phyloP scores from a whole-genome alignment of 53 echinoderm and acorn worm genomes.

The Hippasteria phrygiana region DNA sequence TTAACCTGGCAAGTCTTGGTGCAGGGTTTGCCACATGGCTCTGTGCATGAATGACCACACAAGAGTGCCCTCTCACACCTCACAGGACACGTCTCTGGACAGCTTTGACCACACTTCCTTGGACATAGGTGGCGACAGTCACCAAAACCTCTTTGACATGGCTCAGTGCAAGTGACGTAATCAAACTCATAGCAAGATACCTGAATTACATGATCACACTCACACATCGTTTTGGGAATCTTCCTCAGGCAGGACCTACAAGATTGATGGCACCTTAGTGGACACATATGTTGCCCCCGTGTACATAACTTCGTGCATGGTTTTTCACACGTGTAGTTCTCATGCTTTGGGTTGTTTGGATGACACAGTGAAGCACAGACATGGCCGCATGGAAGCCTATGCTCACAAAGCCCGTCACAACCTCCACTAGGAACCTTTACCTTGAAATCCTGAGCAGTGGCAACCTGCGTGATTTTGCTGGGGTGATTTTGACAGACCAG shows the following conservation, averaged over 20 bases:
- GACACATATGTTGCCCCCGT: constrained; percentile 55
- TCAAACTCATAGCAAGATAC: constrained; percentile 18
- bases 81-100: constrained; percentile 36
- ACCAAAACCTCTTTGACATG: constrained; percentile 47
- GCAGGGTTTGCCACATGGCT: background rate
- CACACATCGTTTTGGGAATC: constrained; percentile 20
- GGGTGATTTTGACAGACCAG: constrained; percentile 84
- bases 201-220: constrained; percentile 25
- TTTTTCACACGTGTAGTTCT: constrained; percentile 36
- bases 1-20: background rate
- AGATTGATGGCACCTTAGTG: constrained; percentile 45
- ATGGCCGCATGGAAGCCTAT: constrained; percentile 74
- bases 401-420: constrained; percentile 55
- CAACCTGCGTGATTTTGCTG: constrained; percentile 23
- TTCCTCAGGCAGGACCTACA: constrained; percentile 50
- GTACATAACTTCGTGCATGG: constrained; percentile 53
- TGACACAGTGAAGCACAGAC: constrained; percentile 69
- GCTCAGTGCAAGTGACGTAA: constrained; percentile 21
- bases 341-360: constrained; percentile 66
- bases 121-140: constrained; percentile 77
- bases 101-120: constrained; percentile 68
- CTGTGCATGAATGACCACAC: constrained; percentile 35
- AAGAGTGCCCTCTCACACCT: constrained; percentile 53
- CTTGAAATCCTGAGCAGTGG: constrained; percentile 48
- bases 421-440: constrained; percentile 70